A percentile compares a stretch with the other conserved stretches of the same genome.
phyloP scores from a whole-genome alignment of 2,113 vertebrate species.

The Sander vitreus region DNA sequence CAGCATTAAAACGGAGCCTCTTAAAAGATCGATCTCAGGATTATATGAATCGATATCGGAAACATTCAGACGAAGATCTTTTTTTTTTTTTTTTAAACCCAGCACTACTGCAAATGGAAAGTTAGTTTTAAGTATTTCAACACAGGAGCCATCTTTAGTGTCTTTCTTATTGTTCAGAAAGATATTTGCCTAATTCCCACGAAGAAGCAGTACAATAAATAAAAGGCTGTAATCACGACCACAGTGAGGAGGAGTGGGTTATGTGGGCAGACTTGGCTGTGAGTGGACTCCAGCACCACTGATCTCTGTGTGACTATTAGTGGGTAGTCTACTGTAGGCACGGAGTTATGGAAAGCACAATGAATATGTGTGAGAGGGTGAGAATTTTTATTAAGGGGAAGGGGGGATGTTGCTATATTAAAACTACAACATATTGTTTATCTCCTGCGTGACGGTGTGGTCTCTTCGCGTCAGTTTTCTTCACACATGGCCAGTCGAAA shows the following conservation, averaged over 20 bases:
- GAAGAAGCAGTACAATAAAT: conserved; percentile 66
- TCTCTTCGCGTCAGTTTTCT: conserved; percentile 38
- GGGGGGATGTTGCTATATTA: conserved; percentile 43
- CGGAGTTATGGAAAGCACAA: conserved; percentile 76
- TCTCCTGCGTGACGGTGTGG: conserved; percentile 39
- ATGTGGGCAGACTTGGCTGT: conserved; percentile 83
- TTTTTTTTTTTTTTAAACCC: too few species aligned
- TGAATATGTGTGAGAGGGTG: conserved; percentile 75
- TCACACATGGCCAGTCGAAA: conserved; percentile 43
- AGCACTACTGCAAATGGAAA: background rate
- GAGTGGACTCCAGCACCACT: conserved; percentile 80
- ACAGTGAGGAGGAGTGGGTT: conserved; percentile 83
- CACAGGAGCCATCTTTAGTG: conserved; percentile 44
- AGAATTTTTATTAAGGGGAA: conserved; percentile 63
- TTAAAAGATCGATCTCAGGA: too few species aligned
- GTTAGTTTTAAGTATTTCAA: conserved; percentile 23
- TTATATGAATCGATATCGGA: too few species aligned
- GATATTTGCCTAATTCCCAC: conserved; percentile 78
- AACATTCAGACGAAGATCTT: too few species aligned
- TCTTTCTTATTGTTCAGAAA: conserved; percentile 66
- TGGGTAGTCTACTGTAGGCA: conserved; percentile 80
- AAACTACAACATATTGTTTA: conserved; percentile 63
- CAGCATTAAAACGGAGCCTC: too few species aligned
- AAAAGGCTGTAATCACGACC: conserved; percentile 81
- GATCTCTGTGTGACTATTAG: conserved; percentile 79